Evolutionary conservation across 2,797 vertebrate species (phyloP), one percentile per base, ranked within the genome.

Genomic region (Phoxinus dragarum): DNA sequence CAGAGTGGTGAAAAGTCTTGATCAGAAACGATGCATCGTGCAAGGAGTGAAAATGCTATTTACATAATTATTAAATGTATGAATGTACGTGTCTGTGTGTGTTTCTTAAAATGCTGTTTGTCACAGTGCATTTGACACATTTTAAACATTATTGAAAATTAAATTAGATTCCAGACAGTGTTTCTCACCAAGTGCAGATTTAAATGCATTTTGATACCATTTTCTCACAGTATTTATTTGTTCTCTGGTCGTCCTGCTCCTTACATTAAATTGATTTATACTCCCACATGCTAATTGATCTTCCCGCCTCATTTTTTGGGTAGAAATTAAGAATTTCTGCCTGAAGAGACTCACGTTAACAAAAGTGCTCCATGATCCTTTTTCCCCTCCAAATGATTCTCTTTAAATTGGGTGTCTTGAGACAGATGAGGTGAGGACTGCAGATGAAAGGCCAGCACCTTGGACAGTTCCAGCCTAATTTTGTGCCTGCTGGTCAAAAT

Each of bases 381-480:
- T 54, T 64, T 61, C 66, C 38, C 47, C 69, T 85, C 85, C 86
- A 90, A 91, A 90, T 87, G 90, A 91, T 91, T 88, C 90, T 89
- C 64, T 90, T 81, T 91, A 91, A 90, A 92, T 82, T 89, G 89
- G 91, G 89, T 88, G 86, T 40, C 76, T 36, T 80, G 89, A 93
- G 90, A 91, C 84, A 68, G 73, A 80, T 81, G 86, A 87, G 82
- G 86, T 89, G 87, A 87, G 80, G 77, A 78, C 68, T 87, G 86
- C 81, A 64, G 91, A 92, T 92, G 91, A 92, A 92, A 93, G 91
- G 90, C 89, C 91, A 92, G 79, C 88, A 91, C 90, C 92, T 91
- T 88, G 89, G 88, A 92, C 93, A 93, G 94, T 94, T 93, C 91
- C 92, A 87, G 89, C 81, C 86, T 44, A 88, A 94, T 93, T 90